Conservation (phyloP, 2,797 vertebrate genomes). For the Corythornis leucogaster region DNA sequence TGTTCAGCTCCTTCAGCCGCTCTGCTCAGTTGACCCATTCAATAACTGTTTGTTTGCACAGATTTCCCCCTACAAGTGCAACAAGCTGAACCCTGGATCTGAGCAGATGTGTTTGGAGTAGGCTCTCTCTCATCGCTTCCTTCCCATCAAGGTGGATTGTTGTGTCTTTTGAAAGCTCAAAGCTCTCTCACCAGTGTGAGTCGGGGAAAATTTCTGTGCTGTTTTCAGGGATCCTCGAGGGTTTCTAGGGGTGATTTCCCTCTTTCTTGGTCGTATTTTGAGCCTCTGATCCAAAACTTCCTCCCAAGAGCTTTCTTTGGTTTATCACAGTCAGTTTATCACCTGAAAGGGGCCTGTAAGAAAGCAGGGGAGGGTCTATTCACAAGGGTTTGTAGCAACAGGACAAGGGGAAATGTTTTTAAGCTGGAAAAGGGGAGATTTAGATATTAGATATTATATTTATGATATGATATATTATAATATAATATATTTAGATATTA, state of each 20-base stretch:
- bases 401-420: too few relatives aligned
- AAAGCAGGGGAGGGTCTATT: too few relatives aligned
- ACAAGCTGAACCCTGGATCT: conserved; percentile 53
- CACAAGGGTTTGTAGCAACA: too few relatives aligned
- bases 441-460: too few relatives aligned
- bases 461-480: too few relatives aligned
- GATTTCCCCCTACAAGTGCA: conserved; percentile 46
- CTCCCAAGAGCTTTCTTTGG: background rate
- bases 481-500: too few relatives aligned
- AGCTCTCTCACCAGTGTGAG: background rate
- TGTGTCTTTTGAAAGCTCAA: background rate
- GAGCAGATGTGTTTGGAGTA: conserved; percentile 66
- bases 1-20: conserved; percentile 54
- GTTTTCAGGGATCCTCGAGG: background rate
- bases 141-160: conserved; percentile 61
- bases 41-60: conserved; percentile 65
- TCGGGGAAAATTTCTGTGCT: conserved; percentile 4
- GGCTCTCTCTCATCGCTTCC: conserved; percentile 2
- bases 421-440: too few relatives aligned
- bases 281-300: background rate
- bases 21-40: conserved; percentile 61
- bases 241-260: background rate
- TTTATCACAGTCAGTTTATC: background rate
- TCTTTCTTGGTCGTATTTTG: background rate
- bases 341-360: too few relatives aligned